Base-by-base conservation (phyloP, 1,140 invertebrate species). In the Nebria ingens region DNA sequence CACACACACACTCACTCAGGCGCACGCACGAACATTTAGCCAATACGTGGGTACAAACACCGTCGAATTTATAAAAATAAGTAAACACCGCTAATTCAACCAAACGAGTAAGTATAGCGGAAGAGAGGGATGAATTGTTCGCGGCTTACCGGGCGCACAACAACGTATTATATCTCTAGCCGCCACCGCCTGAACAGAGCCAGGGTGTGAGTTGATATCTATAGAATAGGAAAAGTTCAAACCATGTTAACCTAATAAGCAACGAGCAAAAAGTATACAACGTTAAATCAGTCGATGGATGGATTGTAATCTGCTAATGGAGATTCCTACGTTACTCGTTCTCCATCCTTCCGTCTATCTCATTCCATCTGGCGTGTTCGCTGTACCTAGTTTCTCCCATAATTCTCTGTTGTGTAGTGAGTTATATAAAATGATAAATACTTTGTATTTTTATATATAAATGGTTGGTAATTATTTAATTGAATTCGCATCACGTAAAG, bases 251-350 rank as follows among this genome's bases (percentile, higher is more conserved):
- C 52, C 25, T 53, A 34, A 53, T 53, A 53, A 53, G 52, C 52
- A 23, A 17, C 22, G 25, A 53, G 20, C 52, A 53, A 53, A 53
- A 53, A 34, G 22, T 17, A 25, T 15, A 15, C 20, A n/a, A 13
- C 52, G 52, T 23, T 53, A 53, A 53, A 53, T 53, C 52, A 53
- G 52, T 25, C 52, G 52, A 53, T 53, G 20, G 52, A 53, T 53
- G 22, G 52, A 53, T 53, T 53, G 52, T 53, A 53, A 53, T 53
- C 52, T 53, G 52, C 52, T 53, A 53, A 53, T 53, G 52, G 52
- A 53, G n/a, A 53, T 22, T 45, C 40, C 15, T 12, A 3, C 15
- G n/a, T 34, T 34, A n/a, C 25, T 34, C n/a, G n/a, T n/a, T n/a
- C n/a, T n/a, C n/a, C n/a, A n/a, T n/a, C n/a, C n/a, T n/a, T n/a